Evolutionary conservation across 92 coral and sea anemone genomes (phyloP), one percentile per base, ranked within the genome.

Genomic region (Epizoanthus stellaris): DNA sequence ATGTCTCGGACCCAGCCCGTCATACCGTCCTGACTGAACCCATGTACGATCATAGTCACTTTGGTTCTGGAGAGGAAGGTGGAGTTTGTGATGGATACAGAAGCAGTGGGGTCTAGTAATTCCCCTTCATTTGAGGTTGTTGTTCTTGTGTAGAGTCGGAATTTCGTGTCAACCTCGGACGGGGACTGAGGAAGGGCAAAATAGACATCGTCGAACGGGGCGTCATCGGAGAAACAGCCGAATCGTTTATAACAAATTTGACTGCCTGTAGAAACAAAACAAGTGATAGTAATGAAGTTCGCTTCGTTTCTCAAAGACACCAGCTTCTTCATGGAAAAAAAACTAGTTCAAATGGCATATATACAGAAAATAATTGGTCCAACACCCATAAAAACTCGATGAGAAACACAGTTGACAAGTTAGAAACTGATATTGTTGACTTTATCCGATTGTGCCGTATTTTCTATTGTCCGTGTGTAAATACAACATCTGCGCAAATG

Each of bases 141-240:
- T 21, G 70, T 47, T 30, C 89, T 85, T 3, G 98, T 94, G 86
- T 74, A 89, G 53, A 95, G 92, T 38, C 77, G 30, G 76, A 90
- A 95, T 12, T 42, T 86, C 4, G 98, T 92, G 67, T 60, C 89
- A 19, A 95, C 85, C 65, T 87, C 77, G 15, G 67, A 71, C 0
- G 98, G 98, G 38, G 92, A 85, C 53, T 91, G 85, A 38, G 98
- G 98, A 7, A 95, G 90, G n/a, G 91, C 92, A 21, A 92, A 80
- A 7, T 85, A 43, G 38, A 89, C 67, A 61, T 82, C 80, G 68
- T 94, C 93, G 67, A 95, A 95, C 0, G 98, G 98, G 4, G 94
- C 91, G 8, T 83, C 82, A 87, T 89, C 91, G 17, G 94, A 91
- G 64, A 94, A 95, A 77, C 98, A 95, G 58, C 98, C 98, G 67